Percentiles rank a stretch among this genome's conserved stretches.
Conservation (phyloP, 2,888 invertebrate genomes). For the Periphyllus acericola region DNA sequence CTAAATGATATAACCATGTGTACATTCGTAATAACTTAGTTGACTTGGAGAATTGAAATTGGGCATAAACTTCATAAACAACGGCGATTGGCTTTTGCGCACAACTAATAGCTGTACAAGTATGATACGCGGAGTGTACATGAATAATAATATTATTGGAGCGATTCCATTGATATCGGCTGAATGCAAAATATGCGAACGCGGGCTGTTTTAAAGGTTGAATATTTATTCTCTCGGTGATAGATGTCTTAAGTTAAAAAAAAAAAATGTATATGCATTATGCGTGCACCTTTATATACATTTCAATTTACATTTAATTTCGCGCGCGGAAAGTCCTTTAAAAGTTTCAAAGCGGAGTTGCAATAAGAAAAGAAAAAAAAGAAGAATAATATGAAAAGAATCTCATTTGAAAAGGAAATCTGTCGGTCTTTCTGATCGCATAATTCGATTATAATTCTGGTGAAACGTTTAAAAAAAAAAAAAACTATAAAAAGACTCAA, state of each 20-base stretch:
- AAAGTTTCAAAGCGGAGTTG: background rate
- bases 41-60: too few relatives aligned
- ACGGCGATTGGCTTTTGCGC: too few relatives aligned
- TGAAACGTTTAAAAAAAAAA: constrained; percentile 14
- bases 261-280: constrained; percentile 19
- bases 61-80: too few relatives aligned
- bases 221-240: constrained; percentile 1
- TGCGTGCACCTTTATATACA: background rate
- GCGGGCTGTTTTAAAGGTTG: background rate
- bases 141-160: background rate
- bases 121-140: too few relatives aligned
- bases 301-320: constrained; percentile 48
- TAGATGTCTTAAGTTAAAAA: constrained; percentile 34
- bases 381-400: constrained; percentile 7
- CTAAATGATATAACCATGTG: too few relatives aligned
- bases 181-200: background rate
- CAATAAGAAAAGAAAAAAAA: constrained; percentile 1
- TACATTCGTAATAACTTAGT: too few relatives aligned
- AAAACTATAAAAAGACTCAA: background rate
- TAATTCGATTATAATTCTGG: constrained; percentile 39
- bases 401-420: constrained; percentile 51
- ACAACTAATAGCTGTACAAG: background rate
- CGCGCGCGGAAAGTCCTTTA: constrained; percentile 7
- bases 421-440: background rate
- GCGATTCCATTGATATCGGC: background rate